These are phyloP conservation scores for Callipepla squamata DNA, from an alignment of 2,113 vertebrate genomes.

Conservation along the genomic window DNA sequence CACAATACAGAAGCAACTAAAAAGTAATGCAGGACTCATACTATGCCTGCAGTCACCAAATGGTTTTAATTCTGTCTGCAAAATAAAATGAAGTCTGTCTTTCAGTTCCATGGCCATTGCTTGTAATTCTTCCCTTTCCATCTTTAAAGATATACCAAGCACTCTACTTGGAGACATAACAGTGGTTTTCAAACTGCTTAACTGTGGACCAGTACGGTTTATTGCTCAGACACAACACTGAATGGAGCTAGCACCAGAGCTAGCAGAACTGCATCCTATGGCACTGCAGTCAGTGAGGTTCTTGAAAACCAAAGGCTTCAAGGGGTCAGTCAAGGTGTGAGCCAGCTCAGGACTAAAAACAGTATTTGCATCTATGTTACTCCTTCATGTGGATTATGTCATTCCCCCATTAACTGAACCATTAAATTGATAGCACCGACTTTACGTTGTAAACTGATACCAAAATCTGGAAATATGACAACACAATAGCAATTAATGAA, in stretches of 20 bases:
- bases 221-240: not conserved
- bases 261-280: fast-evolving
- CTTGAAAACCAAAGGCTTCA: not conserved
- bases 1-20: not conserved
- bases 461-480: not conserved
- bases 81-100: not conserved
- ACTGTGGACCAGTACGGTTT: not conserved
- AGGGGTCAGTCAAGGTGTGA: not conserved
- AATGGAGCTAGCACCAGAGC: not conserved
- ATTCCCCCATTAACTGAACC: not conserved
- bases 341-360: not conserved
- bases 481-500: not conserved
- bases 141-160: not conserved
- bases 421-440: not conserved
- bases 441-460: not conserved
- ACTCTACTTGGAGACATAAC: not conserved
- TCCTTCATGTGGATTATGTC: not conserved
- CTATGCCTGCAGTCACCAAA: not conserved
- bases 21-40: fast-evolving
- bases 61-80: not conserved
- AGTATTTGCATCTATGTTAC: not conserved
- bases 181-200: not conserved
- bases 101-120: not conserved
- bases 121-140: not conserved
- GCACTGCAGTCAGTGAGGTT: fast-evolving